Evolutionary conservation across 2,797 vertebrate species (phyloP), one percentile per base, ranked within the genome.

Genomic region (Choloepus didactylus): DNA sequence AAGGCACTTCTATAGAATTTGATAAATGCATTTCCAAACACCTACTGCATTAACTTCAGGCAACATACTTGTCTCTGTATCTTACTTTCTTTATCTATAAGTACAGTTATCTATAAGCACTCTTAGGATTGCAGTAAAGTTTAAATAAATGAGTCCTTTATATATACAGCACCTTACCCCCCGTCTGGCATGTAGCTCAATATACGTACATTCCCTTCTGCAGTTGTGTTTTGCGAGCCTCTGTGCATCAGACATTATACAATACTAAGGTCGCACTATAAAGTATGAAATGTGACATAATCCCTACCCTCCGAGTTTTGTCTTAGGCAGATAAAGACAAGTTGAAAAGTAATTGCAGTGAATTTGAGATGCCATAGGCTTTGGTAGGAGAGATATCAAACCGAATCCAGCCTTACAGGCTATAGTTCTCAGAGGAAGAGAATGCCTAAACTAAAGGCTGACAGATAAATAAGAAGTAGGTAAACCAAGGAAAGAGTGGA

Each of bases 311-410:
- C 41, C 16, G 59, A 62, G 31, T 44, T 90, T 72, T 56, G 35
- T 83, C 64, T 85, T 51, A 14, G 92, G 44, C 64, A 89, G 21
- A 81, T 54, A 6, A 11, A 95, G 56, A 91, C 59, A 91, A 73
- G 31, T 41, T 41, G 60, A 35, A 96, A 89, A 72, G 35, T 91
- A 62, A 83, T 18, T 29, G 29, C 19, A 19, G 46, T 94, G 75
- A 80, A 46, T 86, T 72, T 69, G 29, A 60, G 60, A 23, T 86
- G 62, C 49, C 6, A 0, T 31, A 12, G 27, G 21, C 56, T 89
- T 75, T 84, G 9, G 41, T n/a, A 56, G 64, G 54, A 70, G 6
- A 85, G 38, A 72, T 8, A n/a, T 54, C 2, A 16, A 23, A 38
- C 67, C 6, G 18, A 56, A 56, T 56, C n/a, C 76, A 66, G 8